Conservation (phyloP, 2,113 vertebrate genomes). For the Oreochromis spilurus region DNA sequence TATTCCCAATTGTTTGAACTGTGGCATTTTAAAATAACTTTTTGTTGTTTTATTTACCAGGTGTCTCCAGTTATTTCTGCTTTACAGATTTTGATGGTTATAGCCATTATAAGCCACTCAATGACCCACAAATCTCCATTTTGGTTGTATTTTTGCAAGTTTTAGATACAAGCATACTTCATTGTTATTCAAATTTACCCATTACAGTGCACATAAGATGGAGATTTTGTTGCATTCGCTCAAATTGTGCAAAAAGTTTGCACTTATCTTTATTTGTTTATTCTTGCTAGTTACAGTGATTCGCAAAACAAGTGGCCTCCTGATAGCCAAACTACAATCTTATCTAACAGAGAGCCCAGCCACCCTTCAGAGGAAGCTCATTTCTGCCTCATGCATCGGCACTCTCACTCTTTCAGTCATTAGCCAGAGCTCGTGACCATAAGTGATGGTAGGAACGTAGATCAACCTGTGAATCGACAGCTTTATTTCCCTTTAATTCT, state of each 20-base stretch:
- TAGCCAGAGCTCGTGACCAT: neutral
- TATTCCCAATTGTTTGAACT: neutral
- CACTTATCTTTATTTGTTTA: neutral
- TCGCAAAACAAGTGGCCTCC: neutral
- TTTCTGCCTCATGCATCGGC: neutral
- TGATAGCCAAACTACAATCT: neutral
- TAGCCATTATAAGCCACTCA: neutral
- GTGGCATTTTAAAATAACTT: neutral
- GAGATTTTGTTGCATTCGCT: neutral
- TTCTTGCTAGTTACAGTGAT: neutral
- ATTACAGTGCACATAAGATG: neutral
- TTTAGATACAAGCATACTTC: neutral
- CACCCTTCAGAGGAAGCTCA: neutral
- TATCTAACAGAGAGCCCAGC: neutral
- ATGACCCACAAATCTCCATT: neutral
- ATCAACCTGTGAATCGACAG: neutral
- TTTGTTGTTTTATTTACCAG: neutral
- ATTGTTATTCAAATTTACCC: neutral
- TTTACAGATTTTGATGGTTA: neutral
- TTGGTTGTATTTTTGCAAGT: neutral
- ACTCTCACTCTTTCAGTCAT: neutral
- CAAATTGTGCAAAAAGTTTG: neutral
- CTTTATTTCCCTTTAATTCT: neutral
- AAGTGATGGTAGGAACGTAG: neutral
- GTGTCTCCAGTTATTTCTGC: neutral